A percentile compares a stretch with the other conserved stretches of the same genome.
These are phyloP conservation scores for Catharus ustulatus DNA, from an alignment of 2,797 vertebrate genomes.

Conservation along the genomic window DNA sequence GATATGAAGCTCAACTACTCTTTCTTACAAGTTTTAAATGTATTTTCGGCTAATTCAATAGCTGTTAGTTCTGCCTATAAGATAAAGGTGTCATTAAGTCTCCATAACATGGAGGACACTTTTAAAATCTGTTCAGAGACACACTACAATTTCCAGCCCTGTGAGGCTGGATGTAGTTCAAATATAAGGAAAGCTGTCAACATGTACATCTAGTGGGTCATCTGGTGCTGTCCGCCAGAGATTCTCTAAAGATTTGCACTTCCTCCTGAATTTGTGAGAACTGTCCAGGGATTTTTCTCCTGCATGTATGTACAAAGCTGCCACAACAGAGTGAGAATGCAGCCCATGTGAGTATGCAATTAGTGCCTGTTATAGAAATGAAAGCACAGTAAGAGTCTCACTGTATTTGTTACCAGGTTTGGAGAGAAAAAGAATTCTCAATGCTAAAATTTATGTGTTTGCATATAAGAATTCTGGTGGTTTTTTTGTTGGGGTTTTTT, in stretches of 20 bases:
- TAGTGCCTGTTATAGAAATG: not conserved
- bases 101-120: not conserved
- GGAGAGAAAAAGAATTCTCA: not conserved
- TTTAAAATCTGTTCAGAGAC: not conserved
- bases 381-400: not conserved
- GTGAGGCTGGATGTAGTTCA: not conserved
- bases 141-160: not conserved
- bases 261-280: not conserved
- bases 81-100: not conserved
- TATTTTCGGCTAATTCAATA: not conserved
- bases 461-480: not conserved
- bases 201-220: not conserved
- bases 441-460: not conserved
- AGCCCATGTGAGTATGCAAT: not conserved
- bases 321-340: not conserved
- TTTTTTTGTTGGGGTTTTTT: rapidly evolving
- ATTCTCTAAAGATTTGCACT: not conserved
- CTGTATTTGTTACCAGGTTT: not conserved
- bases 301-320: not conserved
- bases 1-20: not conserved
- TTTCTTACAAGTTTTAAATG: not conserved
- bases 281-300: not conserved
- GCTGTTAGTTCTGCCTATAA: not conserved
- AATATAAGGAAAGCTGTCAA: not conserved
- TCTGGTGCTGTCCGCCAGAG: not conserved